phyloP scores from a whole-genome alignment of 1,140 invertebrate genomes.

The Anastrepha ludens region DNA sequence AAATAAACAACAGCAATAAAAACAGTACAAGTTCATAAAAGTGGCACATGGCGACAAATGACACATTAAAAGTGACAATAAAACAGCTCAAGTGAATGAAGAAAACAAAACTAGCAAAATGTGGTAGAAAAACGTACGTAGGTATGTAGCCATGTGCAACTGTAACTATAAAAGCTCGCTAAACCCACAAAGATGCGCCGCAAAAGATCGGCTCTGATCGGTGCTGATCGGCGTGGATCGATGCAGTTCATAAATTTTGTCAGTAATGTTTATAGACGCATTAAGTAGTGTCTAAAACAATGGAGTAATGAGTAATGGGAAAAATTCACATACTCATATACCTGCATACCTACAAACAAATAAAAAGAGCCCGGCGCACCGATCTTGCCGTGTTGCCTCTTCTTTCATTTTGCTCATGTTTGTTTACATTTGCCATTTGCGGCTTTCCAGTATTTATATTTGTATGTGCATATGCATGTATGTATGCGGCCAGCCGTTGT shows the following conservation, averaged over 20 bases:
- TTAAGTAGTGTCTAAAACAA: background rate
- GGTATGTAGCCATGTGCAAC: background rate
- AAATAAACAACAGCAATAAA: background rate
- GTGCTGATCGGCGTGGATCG: background rate
- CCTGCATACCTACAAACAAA: background rate
- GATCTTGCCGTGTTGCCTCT: background rate
- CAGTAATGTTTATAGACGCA: background rate
- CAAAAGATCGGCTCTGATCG: background rate
- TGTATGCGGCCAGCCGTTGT: background rate
- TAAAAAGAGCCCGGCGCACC: background rate
- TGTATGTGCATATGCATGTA: background rate
- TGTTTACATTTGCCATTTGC: slow-evolving; percentile 40
- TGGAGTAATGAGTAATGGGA: background rate
- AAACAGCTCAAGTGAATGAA: background rate
- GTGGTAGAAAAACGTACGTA: background rate
- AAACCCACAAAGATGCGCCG: background rate
- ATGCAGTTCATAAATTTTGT: background rate
- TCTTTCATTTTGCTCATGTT: background rate
- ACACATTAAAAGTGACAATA: background rate
- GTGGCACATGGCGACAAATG: slow-evolving; percentile 14
- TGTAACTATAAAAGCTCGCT: no score
- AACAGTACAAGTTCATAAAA: background rate
- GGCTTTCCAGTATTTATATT: background rate
- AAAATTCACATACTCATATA: background rate
- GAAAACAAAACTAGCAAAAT: background rate